A percentile compares a stretch with the other conserved stretches of the same genome.
Conservation (phyloP, 2,888 invertebrate genomes). For the Erannis defoliaria region DNA sequence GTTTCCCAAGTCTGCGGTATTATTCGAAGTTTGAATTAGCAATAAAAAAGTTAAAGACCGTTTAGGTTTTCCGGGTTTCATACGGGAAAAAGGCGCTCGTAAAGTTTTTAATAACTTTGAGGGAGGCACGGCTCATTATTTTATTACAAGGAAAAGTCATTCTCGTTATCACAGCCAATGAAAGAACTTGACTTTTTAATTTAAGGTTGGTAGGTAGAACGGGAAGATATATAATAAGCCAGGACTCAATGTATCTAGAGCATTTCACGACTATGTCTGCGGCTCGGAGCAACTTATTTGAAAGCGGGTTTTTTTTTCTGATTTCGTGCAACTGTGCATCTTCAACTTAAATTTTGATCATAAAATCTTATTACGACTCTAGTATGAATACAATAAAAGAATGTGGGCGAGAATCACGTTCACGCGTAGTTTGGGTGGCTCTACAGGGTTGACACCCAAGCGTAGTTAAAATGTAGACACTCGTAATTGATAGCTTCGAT, state of each 20-base stretch:
- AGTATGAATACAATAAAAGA: slow-evolving; percentile 46
- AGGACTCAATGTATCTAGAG: not conserved
- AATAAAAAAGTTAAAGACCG: slow-evolving; percentile 35
- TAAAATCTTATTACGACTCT: slow-evolving; percentile 53
- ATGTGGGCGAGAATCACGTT: slow-evolving; percentile 28
- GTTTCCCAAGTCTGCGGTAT: slow-evolving; percentile 28
- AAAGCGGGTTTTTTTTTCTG: not conserved
- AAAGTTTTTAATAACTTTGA: slow-evolving; percentile 34
- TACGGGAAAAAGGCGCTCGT: slow-evolving; percentile 29
- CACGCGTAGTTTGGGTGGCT: slow-evolving; percentile 3
- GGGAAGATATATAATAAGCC: not conserved
- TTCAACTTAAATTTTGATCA: slow-evolving; percentile 45
- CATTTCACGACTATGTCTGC: not conserved
- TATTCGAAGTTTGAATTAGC: slow-evolving; percentile 32
- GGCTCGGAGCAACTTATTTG: no score
- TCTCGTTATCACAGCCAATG: slow-evolving; percentile 18
- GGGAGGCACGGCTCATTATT: slow-evolving; percentile 22
- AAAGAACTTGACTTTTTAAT: slow-evolving; percentile 1
- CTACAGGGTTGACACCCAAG: slow-evolving; percentile 8
- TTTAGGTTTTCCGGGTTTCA: slow-evolving; percentile 28
- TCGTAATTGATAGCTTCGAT: not conserved
- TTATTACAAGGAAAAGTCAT: slow-evolving; percentile 24
- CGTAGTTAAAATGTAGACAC: not conserved
- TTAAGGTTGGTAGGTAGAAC: not conserved
- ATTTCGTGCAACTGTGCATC: slow-evolving; percentile 1